These are phyloP conservation scores for Aricia agestis DNA, from an alignment of 1,140 invertebrate species.

Conservation along the genomic window DNA sequence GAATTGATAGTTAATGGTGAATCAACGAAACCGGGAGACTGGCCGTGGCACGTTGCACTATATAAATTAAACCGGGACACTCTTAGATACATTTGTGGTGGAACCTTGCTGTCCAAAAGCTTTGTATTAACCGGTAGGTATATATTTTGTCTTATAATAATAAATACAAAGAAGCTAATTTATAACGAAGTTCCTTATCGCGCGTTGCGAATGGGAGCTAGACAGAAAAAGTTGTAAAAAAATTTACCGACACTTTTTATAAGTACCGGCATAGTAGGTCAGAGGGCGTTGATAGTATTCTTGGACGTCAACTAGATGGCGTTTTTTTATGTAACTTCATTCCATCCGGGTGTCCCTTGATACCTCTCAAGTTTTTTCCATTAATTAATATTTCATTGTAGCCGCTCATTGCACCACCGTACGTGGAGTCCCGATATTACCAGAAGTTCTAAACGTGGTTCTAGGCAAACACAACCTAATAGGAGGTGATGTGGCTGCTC, in stretches of 20 bases:
- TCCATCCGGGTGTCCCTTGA: too few relatives aligned
- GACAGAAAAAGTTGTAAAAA: too few relatives aligned
- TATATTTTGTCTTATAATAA: background rate
- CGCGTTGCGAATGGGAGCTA: too few relatives aligned
- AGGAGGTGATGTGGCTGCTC: constrained; percentile 40
- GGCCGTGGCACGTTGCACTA: constrained; percentile 91
- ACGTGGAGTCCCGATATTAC: constrained; percentile 37
- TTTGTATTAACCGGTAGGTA: constrained; percentile 48
- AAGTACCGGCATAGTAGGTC: too few relatives aligned
- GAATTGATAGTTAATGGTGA: constrained; percentile 45
- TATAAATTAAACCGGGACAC: constrained; percentile 81
- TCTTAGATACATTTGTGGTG: constrained; percentile 51
- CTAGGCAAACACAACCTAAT: constrained; percentile 58
- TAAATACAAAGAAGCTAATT: too few relatives aligned
- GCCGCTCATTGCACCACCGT: constrained; percentile 57
- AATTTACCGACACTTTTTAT: too few relatives aligned
- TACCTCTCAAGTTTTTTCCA: too few relatives aligned
- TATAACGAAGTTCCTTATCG: too few relatives aligned
- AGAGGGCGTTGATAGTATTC: too few relatives aligned
- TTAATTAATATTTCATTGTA: constrained; percentile 32
- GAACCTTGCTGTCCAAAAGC: constrained; percentile 44
- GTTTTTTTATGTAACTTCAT: too few relatives aligned
- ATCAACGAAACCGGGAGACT: constrained; percentile 80
- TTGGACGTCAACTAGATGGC: too few relatives aligned
- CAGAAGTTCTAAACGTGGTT: constrained; percentile 42